Base-by-base conservation (phyloP, 2,888 invertebrate genomes). In the Epistrophe grossulariae region DNA sequence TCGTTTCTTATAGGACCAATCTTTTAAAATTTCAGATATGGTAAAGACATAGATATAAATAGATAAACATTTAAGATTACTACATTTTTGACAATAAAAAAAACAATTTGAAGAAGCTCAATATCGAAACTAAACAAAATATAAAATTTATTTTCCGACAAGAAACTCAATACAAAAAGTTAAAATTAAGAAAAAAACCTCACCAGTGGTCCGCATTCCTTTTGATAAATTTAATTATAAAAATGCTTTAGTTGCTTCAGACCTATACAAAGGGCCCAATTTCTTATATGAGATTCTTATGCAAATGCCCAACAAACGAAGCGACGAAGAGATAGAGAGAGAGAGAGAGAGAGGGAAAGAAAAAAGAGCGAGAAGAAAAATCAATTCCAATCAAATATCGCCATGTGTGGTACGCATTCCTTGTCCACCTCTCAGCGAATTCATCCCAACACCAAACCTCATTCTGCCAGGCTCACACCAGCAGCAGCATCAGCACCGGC, bases 401-500 rank as follows among this genome's bases (percentile, higher is more conserved):
- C 85, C 85, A 85, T 85, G 85, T 85, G 85, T 82, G 85, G 85
- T 78, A 85, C 85, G 85, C 85, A 85, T 85, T 82, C 85, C 82
- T 70, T 70, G 82, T 74, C 78, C 78, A 82, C 85, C 82, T 85
- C 73, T 82, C 74, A 85, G 50, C 45, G 76, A 85, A 82, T 85
- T 79, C 82, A 78, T 82, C 64, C 70, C 82, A 85, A 85, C 85
- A 85, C 85, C 78, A 84, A 62, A 70, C 73, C 52, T 71, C 77
- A 62, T 62, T 78, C 73, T 60, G 48, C 82, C 43, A 73, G 70
- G 70, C 85, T 85, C 85, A 85, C 85, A 85, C 85, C 85, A 85
- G 11, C 85, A 85, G 82, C 85, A 85, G 11, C 68, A 80, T 15
- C 45, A 55, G 15, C 43, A 43, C 8, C 28, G 28, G 31, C 55